Evolutionary conservation across 2,888 invertebrate species (phyloP), one percentile per base, ranked within the genome.

Genomic region (Patella depressa): DNA sequence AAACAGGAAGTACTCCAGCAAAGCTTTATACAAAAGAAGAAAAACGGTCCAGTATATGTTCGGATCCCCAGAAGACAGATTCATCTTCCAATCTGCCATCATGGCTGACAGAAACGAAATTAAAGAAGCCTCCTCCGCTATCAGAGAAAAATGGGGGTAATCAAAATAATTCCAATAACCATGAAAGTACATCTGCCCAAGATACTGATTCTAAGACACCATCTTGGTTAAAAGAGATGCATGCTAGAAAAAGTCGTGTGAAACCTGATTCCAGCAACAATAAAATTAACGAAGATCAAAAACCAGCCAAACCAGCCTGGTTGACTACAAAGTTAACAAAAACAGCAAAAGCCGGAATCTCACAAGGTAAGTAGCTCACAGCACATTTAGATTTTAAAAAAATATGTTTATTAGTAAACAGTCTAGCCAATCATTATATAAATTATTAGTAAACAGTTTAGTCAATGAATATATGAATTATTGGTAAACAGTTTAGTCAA

Each of bases 281-380:
- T 45, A 59, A 55, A 17, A 29, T 73, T 59, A 59, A 45, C 53
- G 17, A n/a, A 57, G 45, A 17, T 17, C 73, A 45, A 73, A 73
- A 73, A 45, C 54, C 53, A 14, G 29, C 12, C 17, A 59, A 45
- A 57, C 34, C 59, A 14, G 12, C 14, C 34, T 12, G 34, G 59
- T n/a, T 34, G 54, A n/a, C 19, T 19, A 72, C 59, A 29, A 3
- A 19, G 5, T 34, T 59, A 19, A 9, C 4, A 15, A 29, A 17
- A 45, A 72, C 72, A 45, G 3, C 45, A 45, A 45, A n/a, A 4
- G 12, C n/a, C 45, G 72, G 45, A 53, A 72, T 5, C n/a, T 7
- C 14, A 24, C 45, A n/a, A 53, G 19, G n/a, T 45, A 24, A 53
- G 34, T 34, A 45, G 1, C 9, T 45, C 45, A 45, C 45, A 45